phyloP scores from a whole-genome alignment of 2,113 vertebrate genomes.

The Ptilonorhynchus violaceus region DNA sequence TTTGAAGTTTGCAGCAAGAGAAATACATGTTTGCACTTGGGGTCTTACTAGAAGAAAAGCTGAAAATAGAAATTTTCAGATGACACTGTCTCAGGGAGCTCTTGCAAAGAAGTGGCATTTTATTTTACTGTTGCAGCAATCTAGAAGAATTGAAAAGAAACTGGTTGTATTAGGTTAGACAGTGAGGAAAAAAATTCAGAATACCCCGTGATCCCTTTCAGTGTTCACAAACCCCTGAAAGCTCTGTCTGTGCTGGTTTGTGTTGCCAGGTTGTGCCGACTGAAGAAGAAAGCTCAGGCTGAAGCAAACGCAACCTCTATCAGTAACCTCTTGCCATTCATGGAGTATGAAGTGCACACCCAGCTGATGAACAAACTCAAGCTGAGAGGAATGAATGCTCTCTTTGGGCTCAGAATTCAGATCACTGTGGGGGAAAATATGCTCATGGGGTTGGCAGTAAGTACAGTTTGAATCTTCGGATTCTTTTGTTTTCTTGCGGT shows the following conservation, averaged over 20 bases:
- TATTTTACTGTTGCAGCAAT: not conserved
- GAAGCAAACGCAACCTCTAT: slow-evolving; percentile 94
- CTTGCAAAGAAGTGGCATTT: not conserved
- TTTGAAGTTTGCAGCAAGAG: not conserved
- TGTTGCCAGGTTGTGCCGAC: slow-evolving; percentile 84
- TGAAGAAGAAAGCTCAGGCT: slow-evolving; percentile 97
- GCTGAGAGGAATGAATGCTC: slow-evolving; percentile 92
- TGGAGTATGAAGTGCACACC: slow-evolving; percentile 98
- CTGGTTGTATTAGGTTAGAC: not conserved
- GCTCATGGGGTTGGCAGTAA: slow-evolving; percentile 93
- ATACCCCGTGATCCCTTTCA: not conserved
- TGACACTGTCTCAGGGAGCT: not conserved
- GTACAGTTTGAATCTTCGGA: slow-evolving; percentile 42
- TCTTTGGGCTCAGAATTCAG: slow-evolving; percentile 94
- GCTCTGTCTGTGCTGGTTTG: not conserved
- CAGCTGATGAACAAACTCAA: slow-evolving; percentile 99
- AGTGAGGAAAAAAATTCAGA: rapidly evolving
- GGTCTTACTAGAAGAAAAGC: not conserved
- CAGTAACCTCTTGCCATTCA: slow-evolving; percentile 94
- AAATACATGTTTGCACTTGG: not conserved
- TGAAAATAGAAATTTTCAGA: not conserved
- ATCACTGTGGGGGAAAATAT: slow-evolving; percentile 97
- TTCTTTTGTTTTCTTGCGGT: not conserved
- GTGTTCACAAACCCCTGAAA: not conserved
- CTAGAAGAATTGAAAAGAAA: not conserved